These are phyloP conservation scores for Drosophila subpulchrella DNA, from an alignment of 1,140 invertebrate genomes.

Conservation along the genomic window DNA sequence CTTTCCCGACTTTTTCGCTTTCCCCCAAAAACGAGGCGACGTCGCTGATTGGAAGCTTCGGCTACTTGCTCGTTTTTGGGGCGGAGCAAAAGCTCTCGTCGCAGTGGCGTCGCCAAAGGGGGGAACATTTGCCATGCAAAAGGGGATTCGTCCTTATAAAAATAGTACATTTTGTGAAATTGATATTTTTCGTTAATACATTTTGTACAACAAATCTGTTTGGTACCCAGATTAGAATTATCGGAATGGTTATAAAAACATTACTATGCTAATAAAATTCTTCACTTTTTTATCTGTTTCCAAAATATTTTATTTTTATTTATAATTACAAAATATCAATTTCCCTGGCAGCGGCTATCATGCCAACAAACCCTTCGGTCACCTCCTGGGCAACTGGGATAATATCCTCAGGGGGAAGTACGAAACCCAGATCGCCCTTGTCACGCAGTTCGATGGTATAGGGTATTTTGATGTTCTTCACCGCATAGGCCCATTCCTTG, in stretches of 20 bases:
- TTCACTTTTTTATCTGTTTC: background rate
- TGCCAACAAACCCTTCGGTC: slow-evolving; percentile 87
- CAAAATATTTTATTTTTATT: background rate
- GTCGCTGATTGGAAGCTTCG: slow-evolving; percentile 80
- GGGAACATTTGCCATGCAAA: slow-evolving; percentile 2
- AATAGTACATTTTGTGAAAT: background rate
- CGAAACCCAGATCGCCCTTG: slow-evolving; percentile 89
- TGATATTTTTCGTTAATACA: background rate
- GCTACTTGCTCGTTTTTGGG: slow-evolving; percentile 62
- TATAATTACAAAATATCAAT: slow-evolving; percentile 51
- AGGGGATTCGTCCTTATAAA: background rate
- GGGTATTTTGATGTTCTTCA: slow-evolving; percentile 88
- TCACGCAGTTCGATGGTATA: slow-evolving; percentile 90
- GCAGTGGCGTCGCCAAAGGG: slow-evolving; percentile 61
- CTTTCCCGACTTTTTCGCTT: slow-evolving; percentile 41
- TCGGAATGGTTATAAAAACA: no score
- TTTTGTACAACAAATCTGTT: background rate
- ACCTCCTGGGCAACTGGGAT: slow-evolving; percentile 90
- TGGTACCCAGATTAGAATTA: background rate
- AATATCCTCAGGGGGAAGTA: slow-evolving; percentile 91
- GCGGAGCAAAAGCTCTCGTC: slow-evolving; percentile 70
- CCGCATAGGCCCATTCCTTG: slow-evolving; percentile 90
- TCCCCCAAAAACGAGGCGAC: slow-evolving; percentile 35
- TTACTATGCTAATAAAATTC: background rate
- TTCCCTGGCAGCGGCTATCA: slow-evolving; percentile 86